These are phyloP conservation scores for Percopsis transmontana DNA, from an alignment of 2,113 vertebrate genomes.

Conservation along the genomic window DNA sequence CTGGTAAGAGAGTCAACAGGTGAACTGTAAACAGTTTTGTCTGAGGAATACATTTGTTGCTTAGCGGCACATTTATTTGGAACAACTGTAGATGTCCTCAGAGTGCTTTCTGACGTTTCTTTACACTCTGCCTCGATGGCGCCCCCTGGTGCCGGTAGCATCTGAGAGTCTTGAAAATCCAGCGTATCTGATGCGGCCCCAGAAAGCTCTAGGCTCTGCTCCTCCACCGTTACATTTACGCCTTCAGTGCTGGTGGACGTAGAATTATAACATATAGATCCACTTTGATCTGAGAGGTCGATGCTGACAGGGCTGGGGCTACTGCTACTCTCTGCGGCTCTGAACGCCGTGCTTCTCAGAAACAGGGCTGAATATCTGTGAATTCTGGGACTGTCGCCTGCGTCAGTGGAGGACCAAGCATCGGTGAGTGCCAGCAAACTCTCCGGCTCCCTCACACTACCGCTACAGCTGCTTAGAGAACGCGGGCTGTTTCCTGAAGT, in stretches of 20 bases:
- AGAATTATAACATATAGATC: conserved; percentile 39
- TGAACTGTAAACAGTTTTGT: conserved; percentile 6
- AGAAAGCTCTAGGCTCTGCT: conserved; percentile 24
- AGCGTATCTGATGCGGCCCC: conserved; percentile 1
- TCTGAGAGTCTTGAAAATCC: conserved; percentile 8
- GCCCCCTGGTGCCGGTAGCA: neutral
- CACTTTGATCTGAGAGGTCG: conserved; percentile 44
- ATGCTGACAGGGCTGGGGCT: conserved; percentile 47
- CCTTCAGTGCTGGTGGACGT: conserved; percentile 40
- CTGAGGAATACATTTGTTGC: neutral
- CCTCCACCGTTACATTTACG: conserved; percentile 38
- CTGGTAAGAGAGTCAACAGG: conserved; percentile 1
- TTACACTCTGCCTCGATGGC: neutral
- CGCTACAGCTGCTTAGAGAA: conserved; percentile 49
- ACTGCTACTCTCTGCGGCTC: conserved; percentile 36
- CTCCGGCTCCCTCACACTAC: conserved; percentile 64
- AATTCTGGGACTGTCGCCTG: conserved; percentile 68
- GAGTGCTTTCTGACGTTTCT: neutral
- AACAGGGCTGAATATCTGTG: conserved; percentile 58
- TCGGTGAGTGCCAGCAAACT: conserved; percentile 68
- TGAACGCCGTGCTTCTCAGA: conserved; percentile 51
- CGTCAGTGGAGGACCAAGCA: conserved; percentile 81
- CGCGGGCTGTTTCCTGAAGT: conserved; percentile 41
- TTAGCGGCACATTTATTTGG: neutral
- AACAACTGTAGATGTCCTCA: neutral